Conservation (phyloP, 2,113 vertebrate genomes). For the Meleagris gallopavo region DNA sequence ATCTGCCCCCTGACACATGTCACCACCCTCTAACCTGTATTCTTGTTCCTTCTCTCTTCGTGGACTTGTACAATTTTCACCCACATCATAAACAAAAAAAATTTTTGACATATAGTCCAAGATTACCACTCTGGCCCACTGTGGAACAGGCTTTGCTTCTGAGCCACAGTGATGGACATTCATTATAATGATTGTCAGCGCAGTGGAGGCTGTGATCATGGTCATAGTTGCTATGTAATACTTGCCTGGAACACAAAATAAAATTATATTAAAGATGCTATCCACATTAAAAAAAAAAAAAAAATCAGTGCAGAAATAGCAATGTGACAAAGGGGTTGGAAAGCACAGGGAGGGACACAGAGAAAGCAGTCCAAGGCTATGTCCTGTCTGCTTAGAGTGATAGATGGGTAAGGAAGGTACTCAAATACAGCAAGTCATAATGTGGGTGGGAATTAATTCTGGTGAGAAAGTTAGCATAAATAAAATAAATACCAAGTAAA, state of each 20-base stretch:
- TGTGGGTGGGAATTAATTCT: neutral
- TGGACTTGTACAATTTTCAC: conserved; percentile 89
- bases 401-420: neutral
- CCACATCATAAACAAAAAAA: conserved; percentile 94
- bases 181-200: conserved; percentile 98
- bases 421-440: too few relatives aligned
- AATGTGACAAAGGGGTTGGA: neutral
- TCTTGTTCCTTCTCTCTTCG: conserved; percentile 70
- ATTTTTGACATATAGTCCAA: conserved; percentile 97
- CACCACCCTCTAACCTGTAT: neutral
- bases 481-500: neutral
- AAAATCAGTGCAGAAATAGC: neutral
- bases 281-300: neutral
- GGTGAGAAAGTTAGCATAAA: neutral
- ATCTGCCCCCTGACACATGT: neutral
- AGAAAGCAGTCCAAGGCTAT: neutral
- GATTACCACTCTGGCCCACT: conserved; percentile 95
- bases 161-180: conserved; percentile 97
- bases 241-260: conserved; percentile 83
- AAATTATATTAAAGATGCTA: neutral
- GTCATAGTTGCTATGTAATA: conserved; percentile 99
- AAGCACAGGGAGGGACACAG: neutral
- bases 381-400: neutral
- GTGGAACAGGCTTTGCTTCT: conserved; percentile 94
- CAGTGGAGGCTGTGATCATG: conserved; percentile 97